Conservation (phyloP, 1,140 invertebrate genomes). For the Bactericera cockerelli region DNA sequence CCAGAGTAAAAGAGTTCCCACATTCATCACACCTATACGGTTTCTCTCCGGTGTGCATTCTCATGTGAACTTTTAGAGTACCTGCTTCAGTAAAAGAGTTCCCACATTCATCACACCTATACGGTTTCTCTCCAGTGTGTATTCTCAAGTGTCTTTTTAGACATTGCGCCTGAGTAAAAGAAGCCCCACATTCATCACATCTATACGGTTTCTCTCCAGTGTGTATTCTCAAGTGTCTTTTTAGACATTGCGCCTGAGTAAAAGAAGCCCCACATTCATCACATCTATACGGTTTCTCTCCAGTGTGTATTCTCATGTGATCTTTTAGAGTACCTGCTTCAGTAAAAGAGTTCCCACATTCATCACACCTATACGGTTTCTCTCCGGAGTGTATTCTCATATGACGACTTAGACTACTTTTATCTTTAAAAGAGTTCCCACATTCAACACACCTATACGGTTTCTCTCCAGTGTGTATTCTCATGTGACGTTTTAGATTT, state of each 20-base stretch:
- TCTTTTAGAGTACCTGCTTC: constrained; percentile 38
- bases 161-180: no score
- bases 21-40: no score
- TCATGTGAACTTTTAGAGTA: constrained; percentile 29
- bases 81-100: constrained; percentile 56
- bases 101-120: no score
- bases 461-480: background rate
- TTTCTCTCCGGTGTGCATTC: constrained; percentile 18
- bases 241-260: no score
- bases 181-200: no score
- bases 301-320: no score
- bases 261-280: no score
- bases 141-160: no score
- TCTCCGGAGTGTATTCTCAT: background rate
- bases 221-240: no score
- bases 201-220: no score
- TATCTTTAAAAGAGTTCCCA: background rate
- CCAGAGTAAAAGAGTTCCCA: background rate
- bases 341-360: constrained; percentile 29
- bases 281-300: no score
- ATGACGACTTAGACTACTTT: background rate
- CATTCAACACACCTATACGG: background rate
- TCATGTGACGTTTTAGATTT: background rate
- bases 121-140: no score
- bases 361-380: background rate